Percentiles rank a stretch among this genome's conserved stretches.
Conservation (phyloP, 2,888 invertebrate species). For the Hirtodrosophila alboralis region DNA sequence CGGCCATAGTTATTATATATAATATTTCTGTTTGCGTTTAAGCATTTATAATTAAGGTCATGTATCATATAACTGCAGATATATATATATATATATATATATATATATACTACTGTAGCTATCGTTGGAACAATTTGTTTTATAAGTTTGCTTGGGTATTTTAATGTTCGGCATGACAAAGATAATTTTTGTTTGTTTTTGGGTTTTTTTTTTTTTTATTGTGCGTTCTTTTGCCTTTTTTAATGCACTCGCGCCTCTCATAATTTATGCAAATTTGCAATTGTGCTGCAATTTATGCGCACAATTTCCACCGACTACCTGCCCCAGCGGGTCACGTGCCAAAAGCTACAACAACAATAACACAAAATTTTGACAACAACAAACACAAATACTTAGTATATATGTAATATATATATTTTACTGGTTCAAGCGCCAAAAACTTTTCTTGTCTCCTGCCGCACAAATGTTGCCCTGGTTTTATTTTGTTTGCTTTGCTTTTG, state of each 20-base stretch:
- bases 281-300: constrained; percentile 60
- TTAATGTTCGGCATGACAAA: constrained; percentile 25
- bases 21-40: too few relatives aligned
- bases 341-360: constrained; percentile 22
- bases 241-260: constrained; percentile 53
- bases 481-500: constrained; percentile 18
- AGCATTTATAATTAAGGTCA: too few relatives aligned
- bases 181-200: constrained; percentile 5
- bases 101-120: neutral
- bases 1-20: too few relatives aligned
- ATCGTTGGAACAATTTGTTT: neutral
- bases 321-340: constrained; percentile 45
- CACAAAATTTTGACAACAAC: constrained; percentile 16
- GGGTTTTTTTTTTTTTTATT: constrained; percentile 1
- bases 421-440: constrained; percentile 45
- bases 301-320: constrained; percentile 60
- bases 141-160: constrained; percentile 19
- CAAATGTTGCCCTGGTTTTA: constrained; percentile 33
- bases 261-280: constrained; percentile 73
- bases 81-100: neutral
- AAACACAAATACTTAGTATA: neutral
- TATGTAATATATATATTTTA: constrained; percentile 16
- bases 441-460: constrained; percentile 27
- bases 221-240: constrained; percentile 27
- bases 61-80: too few relatives aligned